phyloP scores from a whole-genome alignment of 2,113 vertebrate genomes.

The Scartelaos histophorus region DNA sequence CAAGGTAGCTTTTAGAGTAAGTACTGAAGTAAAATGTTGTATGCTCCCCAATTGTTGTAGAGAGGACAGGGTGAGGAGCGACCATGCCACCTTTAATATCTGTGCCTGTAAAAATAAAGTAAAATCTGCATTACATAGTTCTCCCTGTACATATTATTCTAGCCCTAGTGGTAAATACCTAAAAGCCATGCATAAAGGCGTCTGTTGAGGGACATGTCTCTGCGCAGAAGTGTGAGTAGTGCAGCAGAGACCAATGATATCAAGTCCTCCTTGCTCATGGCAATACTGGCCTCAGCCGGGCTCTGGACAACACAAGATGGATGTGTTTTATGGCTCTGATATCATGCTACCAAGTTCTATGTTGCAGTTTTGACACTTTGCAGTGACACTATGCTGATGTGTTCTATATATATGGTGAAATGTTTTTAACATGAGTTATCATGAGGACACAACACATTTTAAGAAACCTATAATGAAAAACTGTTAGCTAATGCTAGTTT shows the following conservation, averaged over 20 bases:
- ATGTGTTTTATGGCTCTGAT: not conserved
- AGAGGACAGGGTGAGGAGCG: conserved; percentile 76
- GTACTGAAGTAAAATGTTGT: conserved; percentile 87
- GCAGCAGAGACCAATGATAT: conserved; percentile 85
- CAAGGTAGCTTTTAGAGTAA: conserved; percentile 88
- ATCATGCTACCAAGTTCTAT: not conserved
- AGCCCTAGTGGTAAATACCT: conserved; percentile 71
- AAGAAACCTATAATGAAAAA: too few species aligned
- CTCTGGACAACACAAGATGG: conserved; percentile 72
- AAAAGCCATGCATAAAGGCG: conserved; percentile 94
- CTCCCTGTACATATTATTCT: not conserved
- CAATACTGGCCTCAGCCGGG: conserved; percentile 70
- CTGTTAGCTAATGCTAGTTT: too few species aligned
- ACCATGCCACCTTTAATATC: conserved; percentile 89
- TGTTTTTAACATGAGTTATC: too few species aligned
- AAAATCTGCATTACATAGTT: not conserved
- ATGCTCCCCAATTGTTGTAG: conserved; percentile 81
- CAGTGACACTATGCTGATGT: too few species aligned
- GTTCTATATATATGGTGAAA: too few species aligned
- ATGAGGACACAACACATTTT: too few species aligned
- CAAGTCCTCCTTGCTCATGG: conserved; percentile 77
- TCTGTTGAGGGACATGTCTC: conserved; percentile 97
- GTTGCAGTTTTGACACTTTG: not conserved
- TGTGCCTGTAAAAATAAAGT: conserved; percentile 75
- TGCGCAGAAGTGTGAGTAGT: conserved; percentile 86